Conservation (phyloP, 2,113 vertebrate species). For the Peromyscus maniculatus region DNA sequence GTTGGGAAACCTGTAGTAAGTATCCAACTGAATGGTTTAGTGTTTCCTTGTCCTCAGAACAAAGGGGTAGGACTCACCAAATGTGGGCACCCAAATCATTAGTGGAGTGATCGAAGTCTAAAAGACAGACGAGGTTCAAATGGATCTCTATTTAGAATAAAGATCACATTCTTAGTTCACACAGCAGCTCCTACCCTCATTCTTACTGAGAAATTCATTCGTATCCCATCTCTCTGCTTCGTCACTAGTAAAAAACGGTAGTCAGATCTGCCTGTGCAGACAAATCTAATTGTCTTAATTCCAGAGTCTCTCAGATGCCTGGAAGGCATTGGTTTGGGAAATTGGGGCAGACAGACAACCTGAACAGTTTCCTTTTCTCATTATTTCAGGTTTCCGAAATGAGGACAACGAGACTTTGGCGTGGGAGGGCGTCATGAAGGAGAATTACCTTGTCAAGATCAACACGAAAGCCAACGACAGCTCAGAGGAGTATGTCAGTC, state of each 20-base stretch:
- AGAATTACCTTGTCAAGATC: slow-evolving; percentile 91
- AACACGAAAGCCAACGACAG: slow-evolving; percentile 86
- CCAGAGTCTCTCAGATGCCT: not conserved
- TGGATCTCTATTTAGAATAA: not conserved
- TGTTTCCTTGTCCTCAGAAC: not conserved
- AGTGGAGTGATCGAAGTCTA: not conserved
- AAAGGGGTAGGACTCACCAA: not conserved
- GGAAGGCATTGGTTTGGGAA: not conserved
- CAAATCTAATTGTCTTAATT: rapidly evolving
- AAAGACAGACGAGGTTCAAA: not conserved
- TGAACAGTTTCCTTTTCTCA: slow-evolving; percentile 14
- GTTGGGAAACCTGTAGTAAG: no score
- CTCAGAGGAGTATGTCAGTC: slow-evolving; percentile 87
- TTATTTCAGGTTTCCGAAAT: slow-evolving; percentile 86
- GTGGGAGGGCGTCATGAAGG: slow-evolving; percentile 92
- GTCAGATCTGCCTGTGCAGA: not conserved
- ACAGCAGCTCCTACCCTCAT: not conserved
- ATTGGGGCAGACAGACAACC: not conserved
- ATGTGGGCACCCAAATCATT: not conserved
- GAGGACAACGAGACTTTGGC: slow-evolving; percentile 90
- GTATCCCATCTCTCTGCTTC: rapidly evolving
- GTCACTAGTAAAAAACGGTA: not conserved
- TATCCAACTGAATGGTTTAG: not conserved
- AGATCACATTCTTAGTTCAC: not conserved
- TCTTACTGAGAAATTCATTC: not conserved